These are phyloP conservation scores for Aethes cnicana DNA, from an alignment of 2,888 invertebrate species.

Conservation along the genomic window DNA sequence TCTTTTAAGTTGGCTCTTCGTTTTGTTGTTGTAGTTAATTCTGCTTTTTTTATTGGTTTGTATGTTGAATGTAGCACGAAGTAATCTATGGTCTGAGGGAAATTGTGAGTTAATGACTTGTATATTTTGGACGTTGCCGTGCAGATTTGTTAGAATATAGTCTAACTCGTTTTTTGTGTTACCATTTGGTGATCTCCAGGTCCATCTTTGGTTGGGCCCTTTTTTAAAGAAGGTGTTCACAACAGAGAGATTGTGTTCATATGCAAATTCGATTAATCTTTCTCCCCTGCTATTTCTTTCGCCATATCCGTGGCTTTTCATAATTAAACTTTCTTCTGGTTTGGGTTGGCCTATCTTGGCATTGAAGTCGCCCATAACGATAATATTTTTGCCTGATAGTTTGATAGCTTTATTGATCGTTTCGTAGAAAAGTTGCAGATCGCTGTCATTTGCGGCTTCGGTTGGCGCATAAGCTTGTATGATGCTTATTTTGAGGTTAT, in stretches of 20 bases:
- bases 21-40: neutral
- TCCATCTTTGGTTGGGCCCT: constrained; percentile 18
- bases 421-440: neutral
- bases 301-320: constrained; percentile 26
- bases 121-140: constrained; percentile 1
- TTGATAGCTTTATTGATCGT: neutral
- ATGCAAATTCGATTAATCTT: constrained; percentile 10
- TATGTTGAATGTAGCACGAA: constrained; percentile 3
- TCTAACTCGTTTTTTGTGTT: constrained; percentile 24
- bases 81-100: constrained; percentile 1
- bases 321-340: constrained; percentile 12
- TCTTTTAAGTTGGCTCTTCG: neutral
- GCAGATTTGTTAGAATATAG: constrained; percentile 3
- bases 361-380: constrained; percentile 4
- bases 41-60: neutral
- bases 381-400: neutral
- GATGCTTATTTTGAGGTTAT: neutral
- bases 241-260: constrained; percentile 18
- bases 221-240: constrained; percentile 27
- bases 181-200: constrained; percentile 27
- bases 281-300: constrained; percentile 15
- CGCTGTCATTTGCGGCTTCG: neutral
- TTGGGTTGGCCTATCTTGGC: constrained; percentile 20
- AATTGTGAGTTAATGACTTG: neutral
- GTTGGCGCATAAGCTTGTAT: constrained; percentile 1